Evolutionary conservation across 2,888 invertebrate genomes (phyloP), one percentile per base, ranked within the genome.

Genomic region (Plebejus argus): DNA sequence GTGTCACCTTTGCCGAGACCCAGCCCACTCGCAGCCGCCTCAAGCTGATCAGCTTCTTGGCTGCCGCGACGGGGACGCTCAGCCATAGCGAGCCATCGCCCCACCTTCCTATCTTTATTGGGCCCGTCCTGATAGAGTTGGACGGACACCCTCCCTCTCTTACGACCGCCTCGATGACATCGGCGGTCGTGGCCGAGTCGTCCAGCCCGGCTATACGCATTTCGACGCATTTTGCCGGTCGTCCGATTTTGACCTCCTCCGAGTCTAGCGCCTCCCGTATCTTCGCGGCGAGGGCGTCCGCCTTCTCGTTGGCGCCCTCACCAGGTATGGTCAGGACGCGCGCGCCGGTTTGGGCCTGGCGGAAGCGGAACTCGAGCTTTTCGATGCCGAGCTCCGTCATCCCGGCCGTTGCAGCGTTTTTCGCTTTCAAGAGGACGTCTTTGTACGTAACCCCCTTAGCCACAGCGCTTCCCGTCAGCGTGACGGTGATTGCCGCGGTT

Each of bases 201-300:
- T 82, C 81, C 66, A 82, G 56, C 0, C 81, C 82, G 0, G 79
- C 49, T 0, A 83, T 39, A 0, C 82, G 79, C 10, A 82, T 5
- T 0, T 80, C 81, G 0, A 77, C 78, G 10, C 66, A 75, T 23
- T 81, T 82, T 1, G 33, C 33, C 0, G 82, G 81, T 33, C 82
- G 76, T 23, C 8, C n/a, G 28, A 70, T 18, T 70, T 70, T 23
- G 7, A 71, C 71, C 7, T n/a, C 66, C 1, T 10, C n/a, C 66
- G 18, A 2, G 66, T 66, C 66, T 3, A 66, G 12, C 1, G 18
- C 66, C n/a, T 66, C 66, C n/a, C 66, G 1, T n/a, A 66, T 10
- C 28, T 66, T 66, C 1, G 77, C 74, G 0, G 77, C 76, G 0
- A 82, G 79, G 61, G 81, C 81, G 33, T 82, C 81, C 8, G 76